Evolutionary conservation across 2,888 invertebrate species (phyloP), one percentile per base, ranked within the genome.

Genomic region (Keiferia lycopersicella): DNA sequence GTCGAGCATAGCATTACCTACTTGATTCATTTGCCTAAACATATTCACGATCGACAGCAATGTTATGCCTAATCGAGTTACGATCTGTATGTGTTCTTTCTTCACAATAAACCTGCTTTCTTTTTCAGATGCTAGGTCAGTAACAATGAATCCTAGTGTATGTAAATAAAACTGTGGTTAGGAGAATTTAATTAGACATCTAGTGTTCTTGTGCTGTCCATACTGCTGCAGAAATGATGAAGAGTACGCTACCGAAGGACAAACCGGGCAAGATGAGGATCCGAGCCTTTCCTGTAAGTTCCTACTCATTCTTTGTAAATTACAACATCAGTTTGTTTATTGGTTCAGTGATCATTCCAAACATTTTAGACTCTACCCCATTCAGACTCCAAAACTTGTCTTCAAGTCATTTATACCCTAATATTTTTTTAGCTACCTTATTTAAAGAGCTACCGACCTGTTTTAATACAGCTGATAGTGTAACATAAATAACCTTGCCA

Each of bases 241-340:
- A 95, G 91, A 94, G 94, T 86, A 93, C 95, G 78, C 93, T 96
- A 89, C 95, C 95, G 78, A 97, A 97, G 91, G 97, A 97, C 92
- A 97, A 97, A 93, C 95, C 91, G 66, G 88, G 96, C 93, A 98
- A 98, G 93, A 98, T 98, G 98, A 95, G 99, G 85, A 99, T 99
- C 84, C 94, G 98, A 89, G 98, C 98, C 76, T 99, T 99, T 93
- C 98, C 98, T 87, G 98, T 98, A 93, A 98, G 97, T 30, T 56
- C n/a, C n/a, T 16, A 16, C 34, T 8, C n/a, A 16, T 12, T 18
- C 22, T 10, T 12, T 2, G 2, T 51, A 11, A 20, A 16, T 20
- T 2, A 41, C 3, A n/a, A 41, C 41, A 34, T 41, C 39, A 39
- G 1, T 39, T 6, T 39, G 39, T 39, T 39, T 10, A 14, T 11